Percentiles rank a stretch among this genome's conserved stretches.
Evolutionary conservation across 1,140 invertebrate genomes (phyloP).

Genomic region (Aphidius ervi): DNA sequence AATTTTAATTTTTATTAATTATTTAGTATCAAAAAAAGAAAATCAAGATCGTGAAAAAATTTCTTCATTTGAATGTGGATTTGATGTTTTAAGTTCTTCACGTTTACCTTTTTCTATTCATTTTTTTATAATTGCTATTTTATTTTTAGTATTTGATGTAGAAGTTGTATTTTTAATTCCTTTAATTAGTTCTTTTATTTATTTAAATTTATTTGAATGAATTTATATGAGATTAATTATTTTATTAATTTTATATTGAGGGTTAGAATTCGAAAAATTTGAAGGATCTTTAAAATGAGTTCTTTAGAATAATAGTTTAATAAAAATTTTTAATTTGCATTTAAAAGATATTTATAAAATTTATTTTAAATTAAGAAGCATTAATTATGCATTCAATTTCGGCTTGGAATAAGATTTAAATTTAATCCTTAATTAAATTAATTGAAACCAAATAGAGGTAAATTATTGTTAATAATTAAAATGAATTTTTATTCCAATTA

Average conservation of each 20-base stretch:
- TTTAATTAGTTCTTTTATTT: constrained; percentile 45
- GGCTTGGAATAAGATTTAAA: constrained; percentile 57
- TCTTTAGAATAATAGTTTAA: constrained; percentile 27
- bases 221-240: constrained; percentile 47
- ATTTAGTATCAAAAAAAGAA: constrained; percentile 56
- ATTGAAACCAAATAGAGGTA: constrained; percentile 59
- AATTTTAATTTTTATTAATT: constrained; percentile 46
- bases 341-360: constrained; percentile 22
- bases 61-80: constrained; percentile 62
- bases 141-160: constrained; percentile 66
- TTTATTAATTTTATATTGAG: constrained; percentile 55
- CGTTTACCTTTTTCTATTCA: constrained; percentile 55
- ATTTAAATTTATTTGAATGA: constrained; percentile 40
- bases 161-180: constrained; percentile 59
- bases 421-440: constrained; percentile 39
- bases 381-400: constrained; percentile 55
- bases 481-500: constrained; percentile 51
- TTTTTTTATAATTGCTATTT: constrained; percentile 61
- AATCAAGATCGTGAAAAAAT: constrained; percentile 57
- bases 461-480: constrained; percentile 60
- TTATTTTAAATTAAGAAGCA: constrained; percentile 53
- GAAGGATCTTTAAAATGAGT: constrained; percentile 52
- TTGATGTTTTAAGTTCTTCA: constrained; percentile 54
- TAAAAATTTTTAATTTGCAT: constrained; percentile 30
- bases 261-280: constrained; percentile 60